Base-by-base conservation (phyloP, 2,797 vertebrate species). In the Hoplostethus atlanticus region DNA sequence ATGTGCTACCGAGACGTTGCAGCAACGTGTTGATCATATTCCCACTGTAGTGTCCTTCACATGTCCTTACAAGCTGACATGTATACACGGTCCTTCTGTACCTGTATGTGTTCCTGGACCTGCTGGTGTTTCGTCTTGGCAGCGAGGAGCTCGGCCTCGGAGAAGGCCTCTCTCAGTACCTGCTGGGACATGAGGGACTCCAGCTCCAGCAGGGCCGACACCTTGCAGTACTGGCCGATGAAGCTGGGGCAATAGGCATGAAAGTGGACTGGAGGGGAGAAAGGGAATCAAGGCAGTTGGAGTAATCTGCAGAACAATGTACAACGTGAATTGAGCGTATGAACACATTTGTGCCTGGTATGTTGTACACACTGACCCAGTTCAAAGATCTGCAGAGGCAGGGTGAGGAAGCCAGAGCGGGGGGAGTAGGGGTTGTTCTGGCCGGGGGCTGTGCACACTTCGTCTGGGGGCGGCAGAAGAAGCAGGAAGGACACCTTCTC, bases 341-440 rank as follows among this genome's bases (percentile, higher is more conserved):
- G 55, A 3, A 44, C 48, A 8, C 1, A 12, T 62, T 65, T 34
- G 34, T 34, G 34, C 34, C n/a, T 40, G 30, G 46, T 59, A 17
- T 42, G n/a, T 5, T 28, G 53, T 25, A 5, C 38, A 81, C 95
- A 21, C 21, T 92, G 76, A 97, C 97, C 96, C 47, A 98, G 91
- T 89, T 98, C 97, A 2, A 98, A 98, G 89, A 97, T 96, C 91
- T 98, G 97, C 76, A 98, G 94, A 0, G 97, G 97, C 64, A 98
- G 91, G 0, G 95, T 96, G 84, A 97, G 95, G 85, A 97, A 96
- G 74, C 96, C 96, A 0, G 96, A 96, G 59, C 88, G 91, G 15
- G 96, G 96, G 0, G 95, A 95, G 69, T 96, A 96, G 0, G 96
- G 96, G 76, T 95, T 96, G 73, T 96, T 97, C 92, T 98, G 97